These are phyloP conservation scores for Rissa tridactyla DNA, from an alignment of 2,113 vertebrate genomes.

Conservation along the genomic window DNA sequence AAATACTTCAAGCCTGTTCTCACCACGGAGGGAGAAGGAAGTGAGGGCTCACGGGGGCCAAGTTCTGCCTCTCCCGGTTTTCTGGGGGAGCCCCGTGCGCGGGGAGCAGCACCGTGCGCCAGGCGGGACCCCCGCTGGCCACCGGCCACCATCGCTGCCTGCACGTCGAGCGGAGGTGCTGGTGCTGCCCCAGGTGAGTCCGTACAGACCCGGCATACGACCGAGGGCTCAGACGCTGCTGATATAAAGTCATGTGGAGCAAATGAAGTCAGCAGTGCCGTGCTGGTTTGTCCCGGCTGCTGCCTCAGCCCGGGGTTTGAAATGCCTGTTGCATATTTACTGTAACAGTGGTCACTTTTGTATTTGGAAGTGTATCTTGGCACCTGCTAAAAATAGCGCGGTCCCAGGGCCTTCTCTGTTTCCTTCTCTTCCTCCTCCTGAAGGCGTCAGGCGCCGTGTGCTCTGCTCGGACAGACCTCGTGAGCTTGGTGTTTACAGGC, in stretches of 20 bases:
- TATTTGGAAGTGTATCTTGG: neutral
- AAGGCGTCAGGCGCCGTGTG: fast-evolving
- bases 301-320: neutral
- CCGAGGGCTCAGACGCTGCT: fast-evolving
- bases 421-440: neutral
- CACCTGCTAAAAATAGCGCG: neutral
- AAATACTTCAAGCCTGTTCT: neutral
- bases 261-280: neutral
- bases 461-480: neutral
- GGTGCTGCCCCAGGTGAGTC: neutral
- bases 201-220: fast-evolving
- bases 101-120: neutral
- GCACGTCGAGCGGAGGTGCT: no score
- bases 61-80: neutral
- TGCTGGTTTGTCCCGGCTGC: neutral
- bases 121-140: neutral
- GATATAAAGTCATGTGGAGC: fast-evolving
- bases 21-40: constrained; percentile 58
- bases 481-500: neutral
- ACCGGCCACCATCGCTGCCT: neutral
- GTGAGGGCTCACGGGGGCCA: neutral
- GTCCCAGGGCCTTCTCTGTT: neutral
- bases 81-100: neutral
- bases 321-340: fast-evolving
- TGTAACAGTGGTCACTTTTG: neutral